Percentiles rank a stretch among this genome's conserved stretches.
These are phyloP conservation scores for Dipodomys merriami DNA, from an alignment of 2,113 vertebrate species.

Conservation along the genomic window DNA sequence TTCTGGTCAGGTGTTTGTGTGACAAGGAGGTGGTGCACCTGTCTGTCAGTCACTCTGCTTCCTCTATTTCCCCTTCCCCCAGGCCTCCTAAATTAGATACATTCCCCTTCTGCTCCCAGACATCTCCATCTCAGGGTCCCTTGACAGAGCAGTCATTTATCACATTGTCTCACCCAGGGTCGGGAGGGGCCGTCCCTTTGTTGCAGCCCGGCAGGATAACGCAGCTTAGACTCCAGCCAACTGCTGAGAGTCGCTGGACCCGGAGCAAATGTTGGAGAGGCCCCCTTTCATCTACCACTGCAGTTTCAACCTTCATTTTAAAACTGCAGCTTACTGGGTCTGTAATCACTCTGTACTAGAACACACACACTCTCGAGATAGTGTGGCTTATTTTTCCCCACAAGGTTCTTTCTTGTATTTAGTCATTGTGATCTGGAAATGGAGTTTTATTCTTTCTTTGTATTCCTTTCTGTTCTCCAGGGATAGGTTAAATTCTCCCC, in stretches of 20 bases:
- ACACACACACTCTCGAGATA: neutral
- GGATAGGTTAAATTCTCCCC: neutral
- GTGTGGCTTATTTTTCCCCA: conserved; percentile 59
- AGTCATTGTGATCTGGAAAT: conserved; percentile 22
- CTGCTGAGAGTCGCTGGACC: conserved; percentile 88
- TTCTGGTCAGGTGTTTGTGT: neutral
- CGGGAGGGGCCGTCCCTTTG: conserved; percentile 87
- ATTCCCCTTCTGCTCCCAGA: conserved; percentile 84
- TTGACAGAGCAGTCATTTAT: conserved; percentile 90
- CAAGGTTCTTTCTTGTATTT: neutral
- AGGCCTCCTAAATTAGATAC: conserved; percentile 77
- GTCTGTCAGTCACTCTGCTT: neutral
- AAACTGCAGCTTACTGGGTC: conserved; percentile 80
- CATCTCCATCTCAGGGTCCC: conserved; percentile 85
- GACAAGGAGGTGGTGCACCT: conserved; percentile 23
- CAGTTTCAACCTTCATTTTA: conserved; percentile 81
- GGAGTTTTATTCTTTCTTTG: neutral
- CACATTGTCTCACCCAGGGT: conserved; percentile 89
- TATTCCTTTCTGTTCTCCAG: conserved; percentile 27
- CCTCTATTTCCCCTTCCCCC: neutral
- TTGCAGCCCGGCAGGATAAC: conserved; percentile 86
- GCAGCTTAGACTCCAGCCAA: conserved; percentile 90
- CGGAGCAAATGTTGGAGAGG: conserved; percentile 87
- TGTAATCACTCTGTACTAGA: conserved; percentile 67
- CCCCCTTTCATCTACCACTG: conserved; percentile 86